A percentile compares a stretch with the other conserved stretches of the same genome.
Conservation (phyloP, 2,888 invertebrate genomes). For the Tribolium freemani region DNA sequence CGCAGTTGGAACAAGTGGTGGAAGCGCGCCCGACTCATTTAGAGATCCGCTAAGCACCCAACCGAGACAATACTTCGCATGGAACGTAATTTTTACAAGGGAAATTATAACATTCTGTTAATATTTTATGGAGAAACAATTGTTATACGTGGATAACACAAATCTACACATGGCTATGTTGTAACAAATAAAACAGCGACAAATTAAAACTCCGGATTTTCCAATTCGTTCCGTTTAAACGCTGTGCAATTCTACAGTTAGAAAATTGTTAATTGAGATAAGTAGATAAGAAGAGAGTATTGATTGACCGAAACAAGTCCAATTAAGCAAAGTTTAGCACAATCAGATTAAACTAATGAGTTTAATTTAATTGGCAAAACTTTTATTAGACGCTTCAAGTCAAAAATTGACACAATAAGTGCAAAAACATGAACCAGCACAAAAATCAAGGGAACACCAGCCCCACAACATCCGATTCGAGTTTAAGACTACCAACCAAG, state of each 20-base stretch:
- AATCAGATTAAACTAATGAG: too few species aligned
- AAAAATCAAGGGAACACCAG: background rate
- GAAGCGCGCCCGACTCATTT: conserved; percentile 49
- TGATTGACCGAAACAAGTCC: too few species aligned
- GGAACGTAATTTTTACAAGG: conserved; percentile 54
- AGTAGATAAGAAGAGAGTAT: too few species aligned
- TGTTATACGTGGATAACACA: background rate
- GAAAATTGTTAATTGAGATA: too few species aligned
- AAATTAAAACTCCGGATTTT: background rate
- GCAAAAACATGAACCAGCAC: background rate
- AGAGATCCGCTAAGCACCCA: conserved; percentile 56
- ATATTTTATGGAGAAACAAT: background rate
- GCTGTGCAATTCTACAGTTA: too few species aligned
- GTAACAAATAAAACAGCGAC: too few species aligned
- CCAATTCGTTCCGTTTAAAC: too few species aligned
- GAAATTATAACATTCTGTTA: conserved; percentile 42
- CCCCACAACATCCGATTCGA: conserved; percentile 7
- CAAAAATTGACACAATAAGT: background rate
- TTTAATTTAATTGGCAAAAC: background rate
- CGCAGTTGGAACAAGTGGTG: conserved; percentile 44
- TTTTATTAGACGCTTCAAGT: background rate
- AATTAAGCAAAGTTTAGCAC: too few species aligned
- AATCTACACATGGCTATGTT: background rate
- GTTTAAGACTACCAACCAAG: background rate
- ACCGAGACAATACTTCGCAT: conserved; percentile 54